Conservation (phyloP, 2,888 invertebrate genomes). For the Nomada ruficornis region DNA sequence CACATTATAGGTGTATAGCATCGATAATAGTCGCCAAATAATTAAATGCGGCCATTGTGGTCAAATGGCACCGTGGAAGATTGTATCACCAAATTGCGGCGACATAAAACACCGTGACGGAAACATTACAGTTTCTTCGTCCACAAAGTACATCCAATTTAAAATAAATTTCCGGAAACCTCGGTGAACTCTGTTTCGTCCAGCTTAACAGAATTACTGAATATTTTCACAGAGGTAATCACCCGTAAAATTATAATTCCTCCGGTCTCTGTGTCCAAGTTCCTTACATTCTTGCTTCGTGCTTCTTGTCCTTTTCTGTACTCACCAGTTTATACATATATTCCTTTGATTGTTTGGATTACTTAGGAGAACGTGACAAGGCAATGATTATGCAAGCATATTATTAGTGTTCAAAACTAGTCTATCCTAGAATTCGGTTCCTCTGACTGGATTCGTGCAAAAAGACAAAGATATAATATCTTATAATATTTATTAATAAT, state of each 20-base stretch:
- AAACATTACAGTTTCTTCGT: constrained; percentile 41
- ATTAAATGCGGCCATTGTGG: constrained; percentile 10
- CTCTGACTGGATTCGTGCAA: too few relatives aligned
- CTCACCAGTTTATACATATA: not conserved
- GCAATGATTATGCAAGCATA: not conserved
- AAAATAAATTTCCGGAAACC: constrained; percentile 55
- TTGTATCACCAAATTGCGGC: constrained; percentile 33
- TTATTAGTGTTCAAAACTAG: too few relatives aligned
- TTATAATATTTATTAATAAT: too few relatives aligned
- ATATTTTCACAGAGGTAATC: constrained; percentile 54
- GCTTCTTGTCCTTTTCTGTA: not conserved
- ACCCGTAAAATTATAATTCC: constrained; percentile 54
- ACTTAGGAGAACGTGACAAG: not conserved
- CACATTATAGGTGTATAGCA: not conserved
- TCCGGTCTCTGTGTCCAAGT: constrained; percentile 24
- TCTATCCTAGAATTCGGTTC: too few relatives aligned
- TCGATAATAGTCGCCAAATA: constrained; percentile 21
- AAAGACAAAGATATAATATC: too few relatives aligned
- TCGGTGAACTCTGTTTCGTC: constrained; percentile 31
- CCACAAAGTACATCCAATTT: constrained; percentile 48
- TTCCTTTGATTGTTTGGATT: not conserved
- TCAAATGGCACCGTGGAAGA: constrained; percentile 12
- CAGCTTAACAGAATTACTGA: constrained; percentile 47
- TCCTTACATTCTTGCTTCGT: constrained; percentile 2
- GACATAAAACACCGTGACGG: constrained; percentile 22